Evolutionary conservation across 2,888 invertebrate species (phyloP), one percentile per base, ranked within the genome.

Genomic region (Pachliopta kotzebuea): DNA sequence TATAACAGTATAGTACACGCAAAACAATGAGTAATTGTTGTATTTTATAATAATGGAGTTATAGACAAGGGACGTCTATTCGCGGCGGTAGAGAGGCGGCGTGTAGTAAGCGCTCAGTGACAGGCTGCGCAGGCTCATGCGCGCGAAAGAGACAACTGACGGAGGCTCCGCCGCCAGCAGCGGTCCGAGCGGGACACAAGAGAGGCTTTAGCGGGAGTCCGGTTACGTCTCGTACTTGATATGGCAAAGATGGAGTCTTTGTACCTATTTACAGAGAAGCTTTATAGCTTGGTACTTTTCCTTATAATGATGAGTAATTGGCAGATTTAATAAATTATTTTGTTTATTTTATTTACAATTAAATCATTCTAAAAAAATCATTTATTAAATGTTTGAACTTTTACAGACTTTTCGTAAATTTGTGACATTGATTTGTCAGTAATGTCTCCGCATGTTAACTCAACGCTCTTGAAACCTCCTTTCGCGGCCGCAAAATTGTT

Each of bases 141-240:
- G 83, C 69, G 77, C 67, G 86, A 90, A 77, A 82, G 80, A 82
- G 88, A 90, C 73, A 78, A 77, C 73, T 69, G 66, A 73, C 71
- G 76, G 76, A 90, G 90, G 90, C 89, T 89, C 78, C 80, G 81
- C 84, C 84, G 88, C 85, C 79, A 72, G 37, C 53, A 60, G 52
- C 66, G 62, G 89, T 77, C 84, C 72, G 81, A 90, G 79, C 68
- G 85, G 74, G 89, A 88, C 68, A 57, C 69, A 66, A 55, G 66
- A 81, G 83, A 84, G 83, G 86, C 86, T 84, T 82, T 76, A 79
- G 84, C 85, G 84, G 87, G 88, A 86, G 87, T 87, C 87, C 86
- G 88, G 90, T 85, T 88, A 87, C 81, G 81, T 85, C 81, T 81
- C 75, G 70, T 72, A 74, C 76, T 77, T 73, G 83, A 81, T 82